These are phyloP conservation scores for Synergus gifuensis DNA, from an alignment of 2,888 invertebrate genomes.

Conservation along the genomic window DNA sequence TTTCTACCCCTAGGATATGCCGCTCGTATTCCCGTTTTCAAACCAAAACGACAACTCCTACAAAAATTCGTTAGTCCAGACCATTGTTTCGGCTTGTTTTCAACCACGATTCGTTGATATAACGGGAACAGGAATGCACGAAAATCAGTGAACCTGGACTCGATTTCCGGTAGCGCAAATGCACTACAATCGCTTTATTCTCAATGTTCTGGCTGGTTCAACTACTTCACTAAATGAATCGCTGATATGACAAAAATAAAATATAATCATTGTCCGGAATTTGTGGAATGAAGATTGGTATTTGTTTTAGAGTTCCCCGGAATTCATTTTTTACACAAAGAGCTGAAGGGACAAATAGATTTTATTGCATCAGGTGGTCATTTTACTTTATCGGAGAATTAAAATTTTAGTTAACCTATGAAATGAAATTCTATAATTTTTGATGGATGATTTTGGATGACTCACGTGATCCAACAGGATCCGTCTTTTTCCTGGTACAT, in stretches of 20 bases:
- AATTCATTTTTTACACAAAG: neutral
- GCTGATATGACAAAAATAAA: neutral
- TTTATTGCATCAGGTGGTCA: neutral
- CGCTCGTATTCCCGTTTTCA: neutral
- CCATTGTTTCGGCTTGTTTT: neutral
- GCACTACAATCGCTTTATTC: neutral
- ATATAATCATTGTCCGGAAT: neutral
- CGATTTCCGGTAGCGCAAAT: constrained; percentile 6
- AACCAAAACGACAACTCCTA: neutral
- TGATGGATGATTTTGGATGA: neutral
- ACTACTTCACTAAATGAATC: constrained; percentile 1
- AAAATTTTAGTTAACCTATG: too few relatives aligned
- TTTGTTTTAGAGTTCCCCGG: neutral
- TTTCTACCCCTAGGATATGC: neutral
- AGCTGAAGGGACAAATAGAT: neutral
- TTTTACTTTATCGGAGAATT: too few relatives aligned
- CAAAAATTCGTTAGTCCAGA: constrained; percentile 1
- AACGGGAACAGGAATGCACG: neutral
- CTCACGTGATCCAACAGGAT: neutral
- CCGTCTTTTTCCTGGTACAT: neutral
- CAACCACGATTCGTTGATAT: neutral
- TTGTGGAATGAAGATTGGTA: neutral
- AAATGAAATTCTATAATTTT: too few relatives aligned
- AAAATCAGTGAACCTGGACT: constrained; percentile 5
- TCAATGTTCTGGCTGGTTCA: neutral